A percentile compares a stretch with the other conserved stretches of the same genome.
Conservation (phyloP, 2,888 invertebrate genomes). For the Cataglyphis rosenhaueri region DNA sequence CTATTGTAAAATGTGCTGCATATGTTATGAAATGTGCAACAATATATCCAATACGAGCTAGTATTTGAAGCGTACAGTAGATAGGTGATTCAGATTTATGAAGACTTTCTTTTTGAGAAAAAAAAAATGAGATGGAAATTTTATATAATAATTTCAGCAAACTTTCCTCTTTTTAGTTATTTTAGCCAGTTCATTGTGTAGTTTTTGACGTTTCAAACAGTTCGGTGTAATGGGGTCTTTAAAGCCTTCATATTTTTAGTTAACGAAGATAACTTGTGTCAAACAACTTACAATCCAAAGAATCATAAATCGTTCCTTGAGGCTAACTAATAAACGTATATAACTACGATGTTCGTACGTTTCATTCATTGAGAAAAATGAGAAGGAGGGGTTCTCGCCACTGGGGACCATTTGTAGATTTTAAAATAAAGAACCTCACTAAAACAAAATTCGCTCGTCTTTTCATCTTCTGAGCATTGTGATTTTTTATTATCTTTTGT, state of each 20-base stretch:
- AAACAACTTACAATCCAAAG: background rate
- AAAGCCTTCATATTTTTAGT: background rate
- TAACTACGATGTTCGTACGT: background rate
- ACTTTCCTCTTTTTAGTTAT: background rate
- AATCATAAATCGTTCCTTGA: background rate
- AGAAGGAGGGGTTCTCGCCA: background rate
- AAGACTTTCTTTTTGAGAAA: background rate
- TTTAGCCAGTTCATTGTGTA: background rate
- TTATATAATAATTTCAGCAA: background rate
- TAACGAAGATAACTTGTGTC: background rate
- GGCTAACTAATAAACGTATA: background rate
- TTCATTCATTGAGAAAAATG: conserved; percentile 1
- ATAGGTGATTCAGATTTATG: background rate
- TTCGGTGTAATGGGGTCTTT: background rate
- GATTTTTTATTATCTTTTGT: background rate
- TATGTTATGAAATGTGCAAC: background rate
- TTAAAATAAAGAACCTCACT: background rate
- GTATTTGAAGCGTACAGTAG: background rate
- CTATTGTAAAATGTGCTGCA: background rate
- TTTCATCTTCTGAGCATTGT: background rate
- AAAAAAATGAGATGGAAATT: background rate
- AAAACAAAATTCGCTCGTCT: background rate
- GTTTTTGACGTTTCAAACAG: background rate
- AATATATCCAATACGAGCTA: background rate
- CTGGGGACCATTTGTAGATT: background rate